These are phyloP conservation scores for Pammene aurita DNA, from an alignment of 2,888 invertebrate species.

Conservation along the genomic window DNA sequence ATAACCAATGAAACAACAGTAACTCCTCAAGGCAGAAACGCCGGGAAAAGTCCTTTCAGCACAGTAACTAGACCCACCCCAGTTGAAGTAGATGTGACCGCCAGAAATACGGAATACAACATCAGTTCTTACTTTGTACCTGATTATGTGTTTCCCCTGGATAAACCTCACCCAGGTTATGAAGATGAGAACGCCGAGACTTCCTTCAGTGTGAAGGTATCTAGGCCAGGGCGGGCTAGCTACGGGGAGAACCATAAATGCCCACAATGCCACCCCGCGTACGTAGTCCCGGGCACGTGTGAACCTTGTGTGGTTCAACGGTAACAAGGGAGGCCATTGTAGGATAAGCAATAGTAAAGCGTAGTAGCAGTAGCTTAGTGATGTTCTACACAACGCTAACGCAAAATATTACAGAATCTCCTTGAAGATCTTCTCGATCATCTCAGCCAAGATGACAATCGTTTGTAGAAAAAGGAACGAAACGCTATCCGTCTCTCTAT, in stretches of 20 bases:
- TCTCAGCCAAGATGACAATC: too few species aligned
- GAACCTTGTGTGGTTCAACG: slow-evolving; percentile 85
- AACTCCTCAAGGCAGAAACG: slow-evolving; percentile 52
- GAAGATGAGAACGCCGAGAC: slow-evolving; percentile 81
- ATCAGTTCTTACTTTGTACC: slow-evolving; percentile 85
- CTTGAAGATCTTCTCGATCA: too few species aligned
- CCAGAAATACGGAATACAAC: slow-evolving; percentile 78
- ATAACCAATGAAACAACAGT: slow-evolving; percentile 56
- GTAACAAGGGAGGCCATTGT: slow-evolving; percentile 54
- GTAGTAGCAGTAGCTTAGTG: background rate
- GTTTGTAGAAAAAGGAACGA: too few species aligned
- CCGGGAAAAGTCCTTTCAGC: slow-evolving; percentile 66
- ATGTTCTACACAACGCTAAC: background rate
- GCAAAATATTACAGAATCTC: background rate
- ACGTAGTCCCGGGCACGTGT: slow-evolving; percentile 84
- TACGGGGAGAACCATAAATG: slow-evolving; percentile 85
- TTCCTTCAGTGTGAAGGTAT: slow-evolving; percentile 84
- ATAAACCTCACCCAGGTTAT: slow-evolving; percentile 84
- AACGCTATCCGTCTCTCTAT: too few species aligned
- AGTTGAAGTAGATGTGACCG: slow-evolving; percentile 54
- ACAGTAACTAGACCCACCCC: slow-evolving; percentile 64
- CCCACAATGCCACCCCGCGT: slow-evolving; percentile 86
- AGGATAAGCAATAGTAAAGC: slow-evolving; percentile 13
- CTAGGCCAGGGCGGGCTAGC: slow-evolving; percentile 69
- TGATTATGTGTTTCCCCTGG: slow-evolving; percentile 84